These are phyloP conservation scores for Eutolmus rufibarbis DNA, from an alignment of 2,888 invertebrate genomes.

Conservation along the genomic window DNA sequence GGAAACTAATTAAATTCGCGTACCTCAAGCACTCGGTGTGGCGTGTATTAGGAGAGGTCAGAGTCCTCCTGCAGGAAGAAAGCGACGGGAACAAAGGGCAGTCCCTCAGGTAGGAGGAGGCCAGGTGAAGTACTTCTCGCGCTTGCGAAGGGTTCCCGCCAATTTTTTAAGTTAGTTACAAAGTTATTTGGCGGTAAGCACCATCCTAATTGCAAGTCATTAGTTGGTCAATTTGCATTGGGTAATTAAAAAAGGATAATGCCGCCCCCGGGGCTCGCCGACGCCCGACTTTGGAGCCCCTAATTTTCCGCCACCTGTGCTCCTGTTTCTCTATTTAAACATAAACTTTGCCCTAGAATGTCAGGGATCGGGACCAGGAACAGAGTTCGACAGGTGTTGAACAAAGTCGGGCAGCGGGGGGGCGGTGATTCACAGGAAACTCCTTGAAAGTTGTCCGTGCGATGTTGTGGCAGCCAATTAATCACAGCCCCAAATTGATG, in stretches of 20 bases:
- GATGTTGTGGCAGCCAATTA: slow-evolving; percentile 15
- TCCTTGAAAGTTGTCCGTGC: background rate
- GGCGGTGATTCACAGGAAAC: slow-evolving; percentile 16
- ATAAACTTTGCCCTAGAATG: background rate
- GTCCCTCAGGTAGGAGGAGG: background rate
- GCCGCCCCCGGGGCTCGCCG: background rate
- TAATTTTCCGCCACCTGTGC: background rate
- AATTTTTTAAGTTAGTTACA: slow-evolving; percentile 25
- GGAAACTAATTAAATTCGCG: slow-evolving; percentile 20
- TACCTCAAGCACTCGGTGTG: background rate
- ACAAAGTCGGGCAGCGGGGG: background rate
- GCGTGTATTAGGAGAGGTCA: background rate
- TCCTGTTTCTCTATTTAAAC: background rate
- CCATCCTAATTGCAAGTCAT: slow-evolving; percentile 34
- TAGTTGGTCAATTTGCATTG: slow-evolving; percentile 36
- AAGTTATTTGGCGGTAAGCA: slow-evolving; percentile 28
- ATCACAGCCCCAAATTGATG: slow-evolving; percentile 8
- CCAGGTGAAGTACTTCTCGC: background rate
- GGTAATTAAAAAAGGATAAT: slow-evolving; percentile 37
- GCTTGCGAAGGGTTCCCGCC: background rate
- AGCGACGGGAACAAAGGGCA: background rate
- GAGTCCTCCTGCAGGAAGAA: background rate
- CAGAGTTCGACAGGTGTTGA: slow-evolving; percentile 33
- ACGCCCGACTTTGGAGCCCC: background rate
- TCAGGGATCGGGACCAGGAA: background rate